Percentiles rank a stretch among this genome's conserved stretches.
These are phyloP conservation scores for Blomia tropicalis DNA, from an alignment of 2,888 invertebrate species.

Conservation along the genomic window DNA sequence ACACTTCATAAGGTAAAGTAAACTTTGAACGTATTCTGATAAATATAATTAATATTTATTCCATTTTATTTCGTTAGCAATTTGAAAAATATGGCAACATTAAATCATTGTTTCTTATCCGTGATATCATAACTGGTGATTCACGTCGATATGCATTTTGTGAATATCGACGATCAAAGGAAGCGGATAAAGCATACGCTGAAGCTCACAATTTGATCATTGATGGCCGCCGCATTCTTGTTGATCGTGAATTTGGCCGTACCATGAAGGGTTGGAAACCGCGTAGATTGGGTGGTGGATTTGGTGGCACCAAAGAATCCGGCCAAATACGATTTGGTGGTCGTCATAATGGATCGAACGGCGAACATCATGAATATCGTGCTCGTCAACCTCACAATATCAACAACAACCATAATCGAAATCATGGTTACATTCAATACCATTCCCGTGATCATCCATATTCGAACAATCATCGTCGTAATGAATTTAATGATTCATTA, in stretches of 20 bases:
- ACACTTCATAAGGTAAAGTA: conserved; percentile 39
- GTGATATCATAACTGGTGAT: conserved; percentile 64
- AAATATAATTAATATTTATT: neutral
- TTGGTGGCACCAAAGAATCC: conserved; percentile 72
- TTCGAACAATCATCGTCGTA: neutral
- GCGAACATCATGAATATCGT: neutral
- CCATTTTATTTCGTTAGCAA: conserved; percentile 23
- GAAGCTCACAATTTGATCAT: conserved; percentile 46
- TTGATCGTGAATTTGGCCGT: conserved; percentile 60
- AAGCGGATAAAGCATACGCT: conserved; percentile 47
- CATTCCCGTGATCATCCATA: neutral
- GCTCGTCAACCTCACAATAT: neutral
- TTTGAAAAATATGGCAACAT: conserved; percentile 51
- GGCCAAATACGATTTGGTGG: conserved; percentile 77
- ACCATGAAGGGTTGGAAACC: conserved; percentile 63
- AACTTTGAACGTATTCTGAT: neutral
- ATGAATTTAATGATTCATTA: neutral
- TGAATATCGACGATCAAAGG: conserved; percentile 50
- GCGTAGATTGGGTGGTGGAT: conserved; percentile 64
- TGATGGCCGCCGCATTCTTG: conserved; percentile 53
- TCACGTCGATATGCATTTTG: conserved; percentile 70
- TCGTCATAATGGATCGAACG: conserved; percentile 35
- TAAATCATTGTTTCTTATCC: conserved; percentile 47
- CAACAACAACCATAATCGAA: neutral
- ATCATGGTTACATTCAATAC: neutral